Evolutionary conservation across 2,113 vertebrate genomes (phyloP), one percentile per base, ranked within the genome.

Genomic region (Probosciger aterrimus): DNA sequence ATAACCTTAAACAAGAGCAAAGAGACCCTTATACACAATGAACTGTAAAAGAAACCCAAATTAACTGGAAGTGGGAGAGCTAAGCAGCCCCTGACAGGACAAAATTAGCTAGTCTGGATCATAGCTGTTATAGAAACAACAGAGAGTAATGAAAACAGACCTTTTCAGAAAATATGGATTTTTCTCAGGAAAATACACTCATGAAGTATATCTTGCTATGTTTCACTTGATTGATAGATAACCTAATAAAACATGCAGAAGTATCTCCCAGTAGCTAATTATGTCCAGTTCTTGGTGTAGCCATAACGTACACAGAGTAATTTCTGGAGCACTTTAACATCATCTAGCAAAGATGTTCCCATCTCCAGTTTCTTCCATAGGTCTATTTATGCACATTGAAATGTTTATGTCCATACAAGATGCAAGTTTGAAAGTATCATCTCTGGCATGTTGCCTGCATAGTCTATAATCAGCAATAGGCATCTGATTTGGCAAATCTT

Each of bases 1-100:
- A 92, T 96, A 86, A 94, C 86, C 90, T 94, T 92, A 93, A 91
- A 93, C 55, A 94, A 91, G 93, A 90, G 92, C 80, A 93, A 88
- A 93, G 64, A 90, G 60, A 78, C 69, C 68, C 73, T 93, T 88
- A 75, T 35, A 65, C 73, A 92, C 14, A 94, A 47, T 73, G 80
- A 95, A 82, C 79, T 88, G 80, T 83, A 18, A 77, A 80, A 92
- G 86, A 70, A 15, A 0, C 13, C 6, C 49, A 75, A 78, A 86
- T 82, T 81, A 88, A 57, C 60, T 84, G 80, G 35, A 81, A 73
- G 69, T 88, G 43, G 82, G 65, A 88, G 55, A 90, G 37, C 68
- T 73, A 79, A 92, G 88, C 82, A 86, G 83, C 35, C 73, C 69
- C 39, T 75, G 47, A 68, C 68, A 84, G 47, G 63, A 94, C 64